Evolutionary conservation across 2,113 vertebrate genomes (phyloP).

Genomic region (Lepus europaeus): DNA sequence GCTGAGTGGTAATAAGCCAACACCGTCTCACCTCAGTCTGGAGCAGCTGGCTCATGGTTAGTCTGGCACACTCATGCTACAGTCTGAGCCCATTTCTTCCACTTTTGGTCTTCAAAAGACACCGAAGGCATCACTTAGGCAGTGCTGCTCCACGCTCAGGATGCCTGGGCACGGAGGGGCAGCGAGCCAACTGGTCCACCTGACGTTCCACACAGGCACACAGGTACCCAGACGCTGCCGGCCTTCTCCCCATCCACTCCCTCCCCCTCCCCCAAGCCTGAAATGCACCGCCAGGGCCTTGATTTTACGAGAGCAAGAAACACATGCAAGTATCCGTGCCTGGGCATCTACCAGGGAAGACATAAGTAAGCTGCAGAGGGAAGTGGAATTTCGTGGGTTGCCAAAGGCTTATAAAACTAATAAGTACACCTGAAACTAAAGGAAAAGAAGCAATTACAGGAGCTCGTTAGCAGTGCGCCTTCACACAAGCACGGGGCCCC

Average conservation of each 20-base stretch:
- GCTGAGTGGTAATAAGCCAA: not conserved
- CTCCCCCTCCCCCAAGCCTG: not conserved
- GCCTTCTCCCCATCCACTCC: not conserved
- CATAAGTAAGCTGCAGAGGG: conserved; percentile 2
- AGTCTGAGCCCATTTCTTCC: not conserved
- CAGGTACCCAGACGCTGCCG: not conserved
- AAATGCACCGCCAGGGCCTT: not conserved
- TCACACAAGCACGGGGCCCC: not conserved
- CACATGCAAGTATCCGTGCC: not conserved
- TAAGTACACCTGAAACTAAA: conserved; percentile 5
- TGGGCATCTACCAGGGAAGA: not conserved
- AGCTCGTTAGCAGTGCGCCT: not conserved
- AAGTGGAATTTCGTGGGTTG: conserved; percentile 43
- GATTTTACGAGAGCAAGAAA: not conserved
- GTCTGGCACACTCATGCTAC: not conserved
- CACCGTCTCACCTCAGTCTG: not conserved
- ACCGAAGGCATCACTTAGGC: not conserved
- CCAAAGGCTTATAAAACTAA: conserved; percentile 44
- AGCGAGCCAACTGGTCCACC: fast-evolving
- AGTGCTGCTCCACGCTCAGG: no score
- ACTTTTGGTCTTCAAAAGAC: not conserved
- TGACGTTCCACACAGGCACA: not conserved
- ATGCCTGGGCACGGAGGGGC: not conserved
- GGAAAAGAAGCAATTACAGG: not conserved
- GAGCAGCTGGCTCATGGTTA: not conserved